Evolutionary conservation across 2,797 vertebrate species (phyloP), one percentile per base, ranked within the genome.

Genomic region (Astyanax mexicanus): DNA sequence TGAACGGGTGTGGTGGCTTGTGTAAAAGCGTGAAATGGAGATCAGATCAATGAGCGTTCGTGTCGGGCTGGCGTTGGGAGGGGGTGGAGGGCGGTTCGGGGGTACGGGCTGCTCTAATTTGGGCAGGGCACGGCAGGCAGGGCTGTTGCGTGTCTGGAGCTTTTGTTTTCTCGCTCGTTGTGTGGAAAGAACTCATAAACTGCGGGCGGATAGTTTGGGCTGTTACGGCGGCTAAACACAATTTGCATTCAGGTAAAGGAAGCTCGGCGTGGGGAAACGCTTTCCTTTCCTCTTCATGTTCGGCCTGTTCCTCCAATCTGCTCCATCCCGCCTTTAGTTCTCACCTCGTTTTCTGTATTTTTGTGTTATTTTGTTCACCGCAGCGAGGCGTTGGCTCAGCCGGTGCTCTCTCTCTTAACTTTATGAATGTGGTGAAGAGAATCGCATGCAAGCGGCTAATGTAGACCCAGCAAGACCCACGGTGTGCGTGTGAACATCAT

Each of bases 131-230:
- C 90, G 91, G 86, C 89, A 93, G 85, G 86, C 85, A 79, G 88
- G 81, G 85, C 72, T 68, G 74, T 93, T 91, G 92, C 92, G 91
- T 94, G 92, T 92, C 89, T 90, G 81, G 81, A 87, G 84, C 38
- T 84, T 75, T 85, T 93, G 90, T 93, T 94, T 92, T 90, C 89
- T 83, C 85, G 81, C 80, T 84, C 82, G 83, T 81, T 85, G 83
- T 78, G 88, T 85, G 88, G 92, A 91, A 93, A 93, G 91, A 90
- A 88, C 89, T 88, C 82, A 75, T 93, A 92, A 94, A 93, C 82
- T 90, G 89, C 70, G 85, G 91, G 87, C 88, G 89, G 89, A 88
- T 85, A 70, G 40, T 87, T 47, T 84, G 80, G 80, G 83, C 78
- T 88, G 81, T 89, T 87, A 82, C 77, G 83, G 87, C 85, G 80